phyloP scores from a whole-genome alignment of 1,140 invertebrate species.

The Dryas iulia region DNA sequence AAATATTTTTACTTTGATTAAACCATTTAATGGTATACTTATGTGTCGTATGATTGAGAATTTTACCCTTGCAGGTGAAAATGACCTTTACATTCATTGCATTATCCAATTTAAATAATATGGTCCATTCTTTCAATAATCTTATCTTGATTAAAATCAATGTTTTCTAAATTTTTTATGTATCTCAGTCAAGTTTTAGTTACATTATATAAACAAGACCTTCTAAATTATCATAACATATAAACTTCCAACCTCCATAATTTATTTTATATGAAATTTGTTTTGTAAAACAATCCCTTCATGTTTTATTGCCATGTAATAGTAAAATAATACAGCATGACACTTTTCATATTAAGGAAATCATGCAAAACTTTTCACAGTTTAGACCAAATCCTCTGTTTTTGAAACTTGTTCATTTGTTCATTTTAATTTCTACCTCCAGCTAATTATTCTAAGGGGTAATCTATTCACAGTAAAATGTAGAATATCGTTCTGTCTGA shows the following conservation, averaged over 20 bases:
- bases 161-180: not conserved
- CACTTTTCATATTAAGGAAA: not conserved
- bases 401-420: not conserved
- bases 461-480: slow-evolving; percentile 5
- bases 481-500: not conserved
- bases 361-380: slow-evolving; percentile 14
- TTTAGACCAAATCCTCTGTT: slow-evolving; percentile 5
- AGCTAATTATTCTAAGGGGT: not conserved
- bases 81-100: not conserved
- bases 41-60: slow-evolving; percentile 1
- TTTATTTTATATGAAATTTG: not conserved
- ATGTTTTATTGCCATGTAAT: not conserved
- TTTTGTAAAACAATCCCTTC: not conserved
- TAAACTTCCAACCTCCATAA: not conserved
- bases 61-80: not conserved
- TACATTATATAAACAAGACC: not conserved
- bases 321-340: not conserved
- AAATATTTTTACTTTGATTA: not conserved
- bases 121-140: not conserved
- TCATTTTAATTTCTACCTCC: not conserved
- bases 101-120: not conserved
- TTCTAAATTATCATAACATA: not conserved
- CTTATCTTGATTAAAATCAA: not conserved
- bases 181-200: not conserved
- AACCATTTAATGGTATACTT: not conserved